Evolutionary conservation across 2,797 vertebrate species (phyloP).

Genomic region (Calcarius lapponicus): DNA sequence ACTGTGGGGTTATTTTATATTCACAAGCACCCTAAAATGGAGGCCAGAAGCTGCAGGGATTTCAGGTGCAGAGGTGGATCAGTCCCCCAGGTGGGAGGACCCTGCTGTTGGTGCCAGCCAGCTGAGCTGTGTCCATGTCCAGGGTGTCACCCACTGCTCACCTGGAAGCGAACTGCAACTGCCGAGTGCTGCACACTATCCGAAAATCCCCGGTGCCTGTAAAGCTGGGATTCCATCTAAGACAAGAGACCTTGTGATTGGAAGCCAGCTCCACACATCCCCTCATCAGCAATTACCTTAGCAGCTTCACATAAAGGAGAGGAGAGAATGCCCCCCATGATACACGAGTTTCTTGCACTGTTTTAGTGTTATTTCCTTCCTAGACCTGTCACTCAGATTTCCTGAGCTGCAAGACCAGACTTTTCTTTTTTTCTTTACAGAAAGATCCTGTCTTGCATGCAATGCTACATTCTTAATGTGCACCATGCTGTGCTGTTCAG

Average conservation of each 20-base stretch:
- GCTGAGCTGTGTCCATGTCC: not conserved
- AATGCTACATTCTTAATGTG: not conserved
- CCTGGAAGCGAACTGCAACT: conserved; percentile 15
- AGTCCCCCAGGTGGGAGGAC: not conserved
- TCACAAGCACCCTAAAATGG: not conserved
- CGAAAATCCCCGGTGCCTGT: conserved; percentile 4
- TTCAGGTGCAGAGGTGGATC: not conserved
- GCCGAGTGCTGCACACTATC: not conserved
- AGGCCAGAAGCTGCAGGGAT: not conserved
- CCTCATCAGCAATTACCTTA: not conserved
- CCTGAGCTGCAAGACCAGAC: not conserved
- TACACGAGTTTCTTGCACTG: not conserved
- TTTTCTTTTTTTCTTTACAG: not conserved
- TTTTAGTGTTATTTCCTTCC: not conserved
- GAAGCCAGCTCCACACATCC: not conserved
- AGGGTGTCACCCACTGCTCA: not conserved
- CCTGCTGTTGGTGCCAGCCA: not conserved
- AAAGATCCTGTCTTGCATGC: not conserved
- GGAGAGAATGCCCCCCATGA: not conserved
- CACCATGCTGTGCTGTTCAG: not conserved
- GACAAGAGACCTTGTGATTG: conserved; percentile 35
- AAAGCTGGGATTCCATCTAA: conserved; percentile 38
- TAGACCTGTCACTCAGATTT: not conserved
- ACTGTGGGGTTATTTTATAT: not conserved
- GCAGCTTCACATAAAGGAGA: not conserved